Evolutionary conservation across 53 echinoderm and acorn worm genomes (phyloP).

Genomic region (Zoroaster sp.): DNA sequence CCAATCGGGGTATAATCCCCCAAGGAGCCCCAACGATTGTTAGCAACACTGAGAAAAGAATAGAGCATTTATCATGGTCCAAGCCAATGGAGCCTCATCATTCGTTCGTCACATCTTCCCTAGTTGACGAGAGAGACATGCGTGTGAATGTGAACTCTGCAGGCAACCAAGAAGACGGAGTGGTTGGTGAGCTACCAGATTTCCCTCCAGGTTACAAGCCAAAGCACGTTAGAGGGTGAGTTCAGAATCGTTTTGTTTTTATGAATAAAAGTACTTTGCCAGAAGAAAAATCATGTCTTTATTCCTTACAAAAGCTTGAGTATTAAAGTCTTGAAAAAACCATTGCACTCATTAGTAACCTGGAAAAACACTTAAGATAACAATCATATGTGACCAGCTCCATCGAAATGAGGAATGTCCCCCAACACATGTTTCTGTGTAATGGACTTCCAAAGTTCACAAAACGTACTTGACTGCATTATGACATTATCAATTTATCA

Average conservation of each 20-base stretch:
- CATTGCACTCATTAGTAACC: no score
- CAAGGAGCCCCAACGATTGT: background rate
- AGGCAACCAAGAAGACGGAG: background rate
- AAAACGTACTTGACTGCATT: no score
- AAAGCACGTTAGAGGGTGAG: slow-evolving; percentile 9
- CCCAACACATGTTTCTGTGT: no score
- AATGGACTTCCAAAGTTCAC: no score
- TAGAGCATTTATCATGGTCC: background rate
- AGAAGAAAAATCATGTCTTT: no score
- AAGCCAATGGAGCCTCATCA: background rate
- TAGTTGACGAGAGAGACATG: slow-evolving; percentile 5
- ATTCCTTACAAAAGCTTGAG: no score
- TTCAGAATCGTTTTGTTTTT: no score
- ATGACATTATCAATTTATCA: no score
- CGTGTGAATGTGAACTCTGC: background rate
- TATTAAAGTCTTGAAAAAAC: no score
- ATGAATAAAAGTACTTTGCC: background rate
- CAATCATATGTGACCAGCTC: no score
- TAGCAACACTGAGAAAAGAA: background rate
- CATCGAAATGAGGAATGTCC: no score
- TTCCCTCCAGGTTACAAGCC: slow-evolving; percentile 33
- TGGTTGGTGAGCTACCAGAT: background rate
- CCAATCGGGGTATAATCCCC: background rate
- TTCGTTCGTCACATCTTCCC: background rate
- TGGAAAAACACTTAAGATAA: no score